Evolutionary conservation across 2,888 invertebrate species (phyloP).

Genomic region (Griposia aprilina): DNA sequence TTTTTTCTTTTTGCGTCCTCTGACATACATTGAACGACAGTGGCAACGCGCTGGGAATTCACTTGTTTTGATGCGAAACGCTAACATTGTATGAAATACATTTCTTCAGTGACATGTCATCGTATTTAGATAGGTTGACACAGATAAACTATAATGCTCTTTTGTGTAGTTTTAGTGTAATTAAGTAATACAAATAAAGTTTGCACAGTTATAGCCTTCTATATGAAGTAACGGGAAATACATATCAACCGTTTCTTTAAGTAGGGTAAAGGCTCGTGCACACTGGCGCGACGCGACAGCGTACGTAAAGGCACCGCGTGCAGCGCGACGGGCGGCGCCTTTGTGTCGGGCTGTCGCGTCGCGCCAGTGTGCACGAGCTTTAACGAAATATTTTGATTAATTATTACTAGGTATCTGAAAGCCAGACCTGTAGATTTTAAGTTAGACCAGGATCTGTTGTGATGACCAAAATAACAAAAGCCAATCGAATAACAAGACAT

Average conservation of each 20-base stretch:
- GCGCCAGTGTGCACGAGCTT: no score
- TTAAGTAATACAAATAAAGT: neutral
- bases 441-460: neutral
- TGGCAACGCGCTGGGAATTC: no score
- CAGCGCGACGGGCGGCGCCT: no score
- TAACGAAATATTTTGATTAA: neutral
- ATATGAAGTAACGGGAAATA: neutral
- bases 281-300: no score
- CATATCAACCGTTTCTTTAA: neutral
- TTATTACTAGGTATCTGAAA: neutral
- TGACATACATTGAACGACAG: no score
- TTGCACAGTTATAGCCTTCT: neutral
- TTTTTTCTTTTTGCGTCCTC: no score
- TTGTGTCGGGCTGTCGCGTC: no score
- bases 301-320: no score
- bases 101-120: neutral
- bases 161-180: neutral
- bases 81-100: neutral
- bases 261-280: no score
- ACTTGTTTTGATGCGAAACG: neutral
- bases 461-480: neutral
- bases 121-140: conserved; percentile 7
- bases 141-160: neutral
- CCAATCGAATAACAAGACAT: neutral
- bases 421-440: neutral